These are phyloP conservation scores for Dolichotis patagonum DNA, from an alignment of 2,113 vertebrate genomes.

Conservation along the genomic window DNA sequence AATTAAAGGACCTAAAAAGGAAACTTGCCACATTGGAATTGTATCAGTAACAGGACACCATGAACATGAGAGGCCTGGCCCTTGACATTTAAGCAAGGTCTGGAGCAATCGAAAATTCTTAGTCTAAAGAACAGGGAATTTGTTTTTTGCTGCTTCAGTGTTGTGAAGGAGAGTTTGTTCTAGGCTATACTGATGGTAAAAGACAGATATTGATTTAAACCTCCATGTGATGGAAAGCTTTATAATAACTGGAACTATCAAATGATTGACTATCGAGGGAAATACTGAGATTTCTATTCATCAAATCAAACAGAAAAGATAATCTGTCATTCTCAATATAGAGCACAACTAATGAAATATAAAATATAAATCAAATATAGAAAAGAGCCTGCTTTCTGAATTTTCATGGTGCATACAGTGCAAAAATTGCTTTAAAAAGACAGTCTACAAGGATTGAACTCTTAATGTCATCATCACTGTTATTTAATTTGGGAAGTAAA, in stretches of 20 bases:
- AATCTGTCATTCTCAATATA: neutral
- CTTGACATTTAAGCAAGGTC: neutral
- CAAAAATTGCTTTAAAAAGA: neutral
- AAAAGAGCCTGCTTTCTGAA: neutral
- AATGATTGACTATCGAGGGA: neutral
- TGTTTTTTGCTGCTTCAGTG: neutral
- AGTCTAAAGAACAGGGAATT: neutral
- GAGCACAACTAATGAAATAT: neutral
- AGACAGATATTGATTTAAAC: neutral
- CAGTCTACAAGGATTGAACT: neutral
- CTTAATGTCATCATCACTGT: neutral
- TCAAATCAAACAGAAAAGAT: neutral
- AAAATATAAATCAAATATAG: neutral
- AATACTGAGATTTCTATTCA: neutral
- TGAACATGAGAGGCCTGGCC: neutral
- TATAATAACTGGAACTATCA: neutral
- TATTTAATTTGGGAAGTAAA: slow-evolving; percentile 23
- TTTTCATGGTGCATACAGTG: no score
- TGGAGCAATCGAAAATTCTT: neutral
- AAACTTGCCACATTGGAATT: neutral
- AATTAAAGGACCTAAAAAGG: neutral
- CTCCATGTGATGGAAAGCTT: neutral
- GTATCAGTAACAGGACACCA: neutral
- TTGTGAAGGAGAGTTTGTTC: neutral
- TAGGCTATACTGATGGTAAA: neutral